These are phyloP conservation scores for Patiria miniata DNA, from an alignment of 35 echinoderm and acorn worm genomes.

Conservation along the genomic window DNA sequence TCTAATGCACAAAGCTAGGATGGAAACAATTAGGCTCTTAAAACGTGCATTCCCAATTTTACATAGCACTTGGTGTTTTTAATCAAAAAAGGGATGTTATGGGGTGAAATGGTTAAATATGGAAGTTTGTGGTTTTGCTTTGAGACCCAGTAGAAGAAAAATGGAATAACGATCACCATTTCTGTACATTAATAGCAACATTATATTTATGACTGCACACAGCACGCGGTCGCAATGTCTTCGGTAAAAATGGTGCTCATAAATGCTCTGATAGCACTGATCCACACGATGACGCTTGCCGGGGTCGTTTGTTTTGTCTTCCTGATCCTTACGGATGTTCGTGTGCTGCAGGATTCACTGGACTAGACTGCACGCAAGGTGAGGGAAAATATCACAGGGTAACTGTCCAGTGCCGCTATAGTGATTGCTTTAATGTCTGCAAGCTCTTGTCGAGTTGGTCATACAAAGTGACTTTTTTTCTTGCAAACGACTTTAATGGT, in stretches of 20 bases:
- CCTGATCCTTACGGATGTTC: constrained; percentile 80
- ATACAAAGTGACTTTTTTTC: neutral
- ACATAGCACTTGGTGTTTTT: neutral
- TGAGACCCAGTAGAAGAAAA: neutral
- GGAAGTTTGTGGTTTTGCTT: no score
- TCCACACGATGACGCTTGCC: constrained; percentile 22
- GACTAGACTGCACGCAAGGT: constrained; percentile 51
- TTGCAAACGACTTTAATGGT: neutral
- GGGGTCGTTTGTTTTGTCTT: constrained; percentile 60
- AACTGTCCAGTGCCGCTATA: neutral
- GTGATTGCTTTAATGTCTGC: neutral
- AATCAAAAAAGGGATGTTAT: neutral
- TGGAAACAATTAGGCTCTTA: neutral
- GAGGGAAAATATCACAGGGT: neutral
- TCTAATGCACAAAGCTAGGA: no score
- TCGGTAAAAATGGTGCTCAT: constrained; percentile 16
- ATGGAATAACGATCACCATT: no score
- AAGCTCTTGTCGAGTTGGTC: no score
- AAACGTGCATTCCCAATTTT: neutral
- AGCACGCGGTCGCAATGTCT: constrained; percentile 35
- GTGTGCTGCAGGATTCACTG: constrained; percentile 58
- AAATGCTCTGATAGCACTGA: constrained; percentile 11
- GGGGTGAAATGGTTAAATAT: no score
- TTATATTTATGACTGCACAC: neutral
- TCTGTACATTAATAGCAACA: no score